Evolutionary conservation across 64 coral and sea anemone genomes (phyloP).

Genomic region (Pachyseris speciosa): DNA sequence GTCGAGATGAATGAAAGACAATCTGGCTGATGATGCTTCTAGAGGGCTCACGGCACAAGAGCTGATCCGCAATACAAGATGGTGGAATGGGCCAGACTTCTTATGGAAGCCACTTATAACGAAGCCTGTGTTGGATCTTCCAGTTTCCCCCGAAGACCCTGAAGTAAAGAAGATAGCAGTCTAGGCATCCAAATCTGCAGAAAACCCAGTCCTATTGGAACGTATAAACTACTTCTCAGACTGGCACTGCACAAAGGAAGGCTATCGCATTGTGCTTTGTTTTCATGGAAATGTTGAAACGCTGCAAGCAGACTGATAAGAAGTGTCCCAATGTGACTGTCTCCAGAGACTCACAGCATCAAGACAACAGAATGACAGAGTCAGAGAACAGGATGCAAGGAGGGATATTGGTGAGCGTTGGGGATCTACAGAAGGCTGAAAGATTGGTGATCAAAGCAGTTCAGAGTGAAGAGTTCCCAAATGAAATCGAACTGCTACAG

Average conservation of each 20-base stretch:
- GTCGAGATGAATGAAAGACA: slow-evolving; percentile 19
- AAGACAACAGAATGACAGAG: background rate
- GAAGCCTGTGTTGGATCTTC: background rate
- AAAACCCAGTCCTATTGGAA: background rate
- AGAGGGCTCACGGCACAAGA: background rate
- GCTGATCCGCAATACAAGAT: background rate
- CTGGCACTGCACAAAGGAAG: slow-evolving; percentile 13
- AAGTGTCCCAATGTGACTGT: background rate
- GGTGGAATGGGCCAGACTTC: slow-evolving; percentile 54
- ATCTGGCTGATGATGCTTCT: slow-evolving; percentile 33
- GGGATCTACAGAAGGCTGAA: background rate
- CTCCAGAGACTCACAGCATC: background rate
- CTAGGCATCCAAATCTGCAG: background rate
- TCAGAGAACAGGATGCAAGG: background rate
- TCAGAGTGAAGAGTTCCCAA: background rate
- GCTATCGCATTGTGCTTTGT: background rate
- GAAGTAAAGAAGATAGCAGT: background rate
- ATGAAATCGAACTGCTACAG: background rate
- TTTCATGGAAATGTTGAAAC: background rate
- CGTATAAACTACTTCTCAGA: slow-evolving; percentile 11
- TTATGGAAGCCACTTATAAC: background rate
- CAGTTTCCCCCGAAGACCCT: background rate
- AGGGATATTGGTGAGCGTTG: background rate
- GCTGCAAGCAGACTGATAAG: background rate
- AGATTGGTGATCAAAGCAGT: background rate